Base-by-base conservation (phyloP, 2,888 invertebrate species). In the Rhorus exstirpatorius region DNA sequence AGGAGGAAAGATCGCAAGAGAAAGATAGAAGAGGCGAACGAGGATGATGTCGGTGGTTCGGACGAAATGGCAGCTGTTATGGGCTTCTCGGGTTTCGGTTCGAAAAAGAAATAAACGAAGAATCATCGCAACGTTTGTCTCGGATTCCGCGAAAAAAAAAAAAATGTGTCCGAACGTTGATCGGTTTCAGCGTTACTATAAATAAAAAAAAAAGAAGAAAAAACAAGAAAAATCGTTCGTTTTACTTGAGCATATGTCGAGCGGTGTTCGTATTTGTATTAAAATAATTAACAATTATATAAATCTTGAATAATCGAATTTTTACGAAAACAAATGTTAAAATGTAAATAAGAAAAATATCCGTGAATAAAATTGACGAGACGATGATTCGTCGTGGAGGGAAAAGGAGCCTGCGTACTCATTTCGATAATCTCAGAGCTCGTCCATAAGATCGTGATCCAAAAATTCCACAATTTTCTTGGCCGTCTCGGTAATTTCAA, bases 71-170 rank as follows among this genome's bases (percentile, higher is more conserved):
- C 97, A 14, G 96, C 97, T 86, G 96, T 99, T 83, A 99, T 99
- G 99, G 99, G 99, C 7, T 99, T 99, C 92, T 96, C 97, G 6
- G 98, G 98, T 0, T 99, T 99, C 93, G 97, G 97, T 6, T 95
- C 96, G 2, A 95, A 97, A 3, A 98, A 97, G 90, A 97, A 97
- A 92, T 96, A 94, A 93, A 31, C 89, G 85, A 77, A 31, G 61
- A 19, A 12, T 70, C 41, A 49, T n/a, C n/a, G n/a, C n/a, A n/a
- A n/a, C n/a, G n/a, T n/a, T n/a, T n/a, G n/a, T n/a, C n/a, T n/a
- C n/a, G n/a, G n/a, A n/a, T n/a, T n/a, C n/a, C n/a, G n/a, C n/a
- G 31, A 31, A 31, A 31, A 31, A 31, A 31, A 31, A 31, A 31
- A 31, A 6, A 31, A 65, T 26, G 17, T 17, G 49, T 17, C 4